phyloP scores from a whole-genome alignment of 1,140 invertebrate species.

The Drosophila mauritiana region DNA sequence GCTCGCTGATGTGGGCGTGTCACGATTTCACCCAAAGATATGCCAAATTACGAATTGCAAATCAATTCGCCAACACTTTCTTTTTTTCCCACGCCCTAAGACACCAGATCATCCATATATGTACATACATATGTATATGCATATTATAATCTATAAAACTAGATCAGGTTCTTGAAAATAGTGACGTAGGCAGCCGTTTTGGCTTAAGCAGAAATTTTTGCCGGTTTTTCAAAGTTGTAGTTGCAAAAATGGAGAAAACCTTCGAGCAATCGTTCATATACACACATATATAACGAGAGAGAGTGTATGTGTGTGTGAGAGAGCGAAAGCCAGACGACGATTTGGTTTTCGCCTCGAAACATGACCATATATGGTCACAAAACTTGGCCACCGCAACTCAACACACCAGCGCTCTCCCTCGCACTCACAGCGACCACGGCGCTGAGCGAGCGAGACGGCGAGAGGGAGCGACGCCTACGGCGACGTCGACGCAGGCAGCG shows the following conservation, averaged over 20 bases:
- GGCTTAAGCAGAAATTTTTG: constrained; percentile 45
- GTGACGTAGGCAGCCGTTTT: constrained; percentile 65
- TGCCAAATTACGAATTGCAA: constrained; percentile 32
- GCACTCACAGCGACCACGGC: constrained; percentile 39
- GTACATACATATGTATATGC: neutral
- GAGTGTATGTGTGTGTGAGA: constrained; percentile 35
- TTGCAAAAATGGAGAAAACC: constrained; percentile 74
- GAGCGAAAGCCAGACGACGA: constrained; percentile 58
- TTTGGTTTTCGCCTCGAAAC: constrained; percentile 69
- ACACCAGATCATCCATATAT: neutral
- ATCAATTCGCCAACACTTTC: constrained; percentile 63
- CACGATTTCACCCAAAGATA: constrained; percentile 34
- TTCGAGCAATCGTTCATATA: constrained; percentile 18
- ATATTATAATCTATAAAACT: constrained; percentile 22
- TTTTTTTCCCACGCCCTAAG: constrained; percentile 72
- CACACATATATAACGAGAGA: neutral
- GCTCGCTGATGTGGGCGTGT: constrained; percentile 29
- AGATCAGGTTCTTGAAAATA: constrained; percentile 16
- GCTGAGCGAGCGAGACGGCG: constrained; percentile 29
- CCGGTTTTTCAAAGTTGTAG: constrained; percentile 50
- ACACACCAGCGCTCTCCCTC: constrained; percentile 61
- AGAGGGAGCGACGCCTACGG: constrained; percentile 24
- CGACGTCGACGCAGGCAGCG: constrained; percentile 50
- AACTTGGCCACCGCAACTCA: constrained; percentile 61
- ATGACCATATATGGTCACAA: constrained; percentile 85